Base-by-base conservation (phyloP, 1,140 invertebrate genomes). In the Drosophila rhopaloa region DNA sequence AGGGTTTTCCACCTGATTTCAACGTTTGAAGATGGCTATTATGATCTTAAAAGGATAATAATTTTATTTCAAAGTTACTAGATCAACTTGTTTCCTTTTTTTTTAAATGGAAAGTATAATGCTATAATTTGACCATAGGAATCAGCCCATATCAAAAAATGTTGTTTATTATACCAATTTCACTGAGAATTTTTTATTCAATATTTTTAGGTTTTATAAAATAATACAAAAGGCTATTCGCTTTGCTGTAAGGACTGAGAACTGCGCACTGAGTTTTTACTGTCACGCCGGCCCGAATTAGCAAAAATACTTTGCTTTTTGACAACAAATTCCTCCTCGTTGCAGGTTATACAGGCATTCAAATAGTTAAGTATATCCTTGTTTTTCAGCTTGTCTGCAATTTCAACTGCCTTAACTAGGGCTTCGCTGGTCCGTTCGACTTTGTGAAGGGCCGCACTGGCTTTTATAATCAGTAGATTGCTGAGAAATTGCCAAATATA, bases 361-460 rank as follows among this genome's bases (percentile, higher is more conserved):
- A 91, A 41, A 61, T 77, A 91, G 2, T 56, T 8, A 4, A 27
- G 27, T 4, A 91, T 43, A 6, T 56, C 1, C 6, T 47, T 16
- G 43, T 24, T 38, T 7, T 70, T 46, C 4, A 91, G 48, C 5
- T 35, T 55, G 0, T 44, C 1, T 0, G 84, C 66, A 29, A 91
- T 46, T n/a, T 43, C 10, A 5, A 50, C 47, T 2, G 85, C 85
- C 11, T 44, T 70, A 10, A 19, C 41, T 24, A 91, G 48, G 7
- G 65, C 55, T 3, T 84, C 83, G 7, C 57, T 84, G 5, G 70
- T 73, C 8, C 66, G 63, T 51, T 91, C 90, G 19, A 79, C 38
- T 59, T 91, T 91, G 46, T 84, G 72, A 5, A 91, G 55, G 3
- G 81, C 51, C 6, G 85, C 90, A 59, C 80, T 79, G 0, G 85